Conservation (phyloP, 2,113 vertebrate genomes). For the Prolemur simus region DNA sequence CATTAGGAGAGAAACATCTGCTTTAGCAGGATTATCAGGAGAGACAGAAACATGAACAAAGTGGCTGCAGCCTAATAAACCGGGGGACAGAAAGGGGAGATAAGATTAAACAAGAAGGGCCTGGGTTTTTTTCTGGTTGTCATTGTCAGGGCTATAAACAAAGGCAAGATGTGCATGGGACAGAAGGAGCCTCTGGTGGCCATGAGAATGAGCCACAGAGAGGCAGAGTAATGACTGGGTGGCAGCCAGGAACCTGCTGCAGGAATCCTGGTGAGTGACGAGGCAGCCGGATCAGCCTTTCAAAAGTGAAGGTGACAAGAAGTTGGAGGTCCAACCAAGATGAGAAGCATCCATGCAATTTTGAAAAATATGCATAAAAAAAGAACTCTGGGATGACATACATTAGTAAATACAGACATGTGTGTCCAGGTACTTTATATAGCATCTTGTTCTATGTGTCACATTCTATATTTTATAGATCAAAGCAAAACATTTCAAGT, state of each 20-base stretch:
- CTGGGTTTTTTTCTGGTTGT: not conserved
- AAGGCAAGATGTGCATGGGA: not conserved
- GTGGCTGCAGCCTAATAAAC: not conserved
- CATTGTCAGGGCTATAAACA: not conserved
- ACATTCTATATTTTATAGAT: not conserved
- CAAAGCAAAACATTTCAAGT: not conserved
- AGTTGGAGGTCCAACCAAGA: not conserved
- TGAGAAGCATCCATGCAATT: not conserved
- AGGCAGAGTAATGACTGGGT: not conserved
- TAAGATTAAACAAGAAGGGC: not conserved
- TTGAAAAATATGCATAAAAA: not conserved
- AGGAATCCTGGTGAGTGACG: not conserved
- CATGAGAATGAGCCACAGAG: fast-evolving
- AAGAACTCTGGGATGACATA: not conserved
- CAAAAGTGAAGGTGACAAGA: not conserved
- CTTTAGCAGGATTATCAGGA: not conserved
- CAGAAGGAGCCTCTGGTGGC: not conserved
- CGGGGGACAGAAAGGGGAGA: not conserved
- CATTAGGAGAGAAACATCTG: not conserved
- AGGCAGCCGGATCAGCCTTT: too few species aligned
- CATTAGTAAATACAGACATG: not conserved
- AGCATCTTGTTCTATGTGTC: not conserved
- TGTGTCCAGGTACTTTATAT: not conserved
- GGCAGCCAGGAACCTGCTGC: not conserved
- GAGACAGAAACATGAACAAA: not conserved